A percentile compares a stretch with the other conserved stretches of the same genome.
Conservation (phyloP, 2,888 invertebrate species). For the Synanthedon vespiformis region DNA sequence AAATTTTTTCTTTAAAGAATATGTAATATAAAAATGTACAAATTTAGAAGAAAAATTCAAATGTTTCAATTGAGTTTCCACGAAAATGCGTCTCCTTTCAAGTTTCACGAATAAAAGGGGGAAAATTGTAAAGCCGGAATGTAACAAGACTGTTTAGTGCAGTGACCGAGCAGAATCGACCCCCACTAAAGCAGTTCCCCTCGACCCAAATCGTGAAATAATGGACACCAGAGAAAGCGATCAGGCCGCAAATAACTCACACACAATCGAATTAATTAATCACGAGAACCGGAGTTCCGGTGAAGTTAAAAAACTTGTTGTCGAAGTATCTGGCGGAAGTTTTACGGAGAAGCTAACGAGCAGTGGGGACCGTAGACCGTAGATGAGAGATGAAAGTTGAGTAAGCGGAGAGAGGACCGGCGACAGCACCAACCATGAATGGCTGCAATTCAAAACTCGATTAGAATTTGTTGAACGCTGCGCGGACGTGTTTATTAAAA, state of each 20-base stretch:
- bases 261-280: conserved; percentile 69
- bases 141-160: conserved; percentile 52
- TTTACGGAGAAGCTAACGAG: conserved; percentile 67
- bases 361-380: conserved; percentile 32
- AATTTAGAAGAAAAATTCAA: not conserved
- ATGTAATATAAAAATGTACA: no score
- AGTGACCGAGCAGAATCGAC: conserved; percentile 56
- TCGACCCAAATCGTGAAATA: conserved; percentile 56
- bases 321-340: conserved; percentile 46
- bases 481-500: conserved; percentile 56
- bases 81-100: conserved; percentile 34
- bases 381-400: conserved; percentile 58
- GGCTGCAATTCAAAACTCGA: conserved; percentile 70
- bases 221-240: conserved; percentile 49
- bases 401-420: conserved; percentile 22
- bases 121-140: conserved; percentile 34
- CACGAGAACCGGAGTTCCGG: conserved; percentile 47
- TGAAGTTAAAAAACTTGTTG: conserved; percentile 60
- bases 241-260: conserved; percentile 52
- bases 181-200: conserved; percentile 31
- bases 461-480: conserved; percentile 64
- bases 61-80: conserved; percentile 34
- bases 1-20: no score
- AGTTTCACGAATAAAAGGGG: conserved; percentile 29
- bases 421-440: conserved; percentile 60